Conservation (phyloP, 2,113 vertebrate genomes). For the Pachycephala philippinensis region DNA sequence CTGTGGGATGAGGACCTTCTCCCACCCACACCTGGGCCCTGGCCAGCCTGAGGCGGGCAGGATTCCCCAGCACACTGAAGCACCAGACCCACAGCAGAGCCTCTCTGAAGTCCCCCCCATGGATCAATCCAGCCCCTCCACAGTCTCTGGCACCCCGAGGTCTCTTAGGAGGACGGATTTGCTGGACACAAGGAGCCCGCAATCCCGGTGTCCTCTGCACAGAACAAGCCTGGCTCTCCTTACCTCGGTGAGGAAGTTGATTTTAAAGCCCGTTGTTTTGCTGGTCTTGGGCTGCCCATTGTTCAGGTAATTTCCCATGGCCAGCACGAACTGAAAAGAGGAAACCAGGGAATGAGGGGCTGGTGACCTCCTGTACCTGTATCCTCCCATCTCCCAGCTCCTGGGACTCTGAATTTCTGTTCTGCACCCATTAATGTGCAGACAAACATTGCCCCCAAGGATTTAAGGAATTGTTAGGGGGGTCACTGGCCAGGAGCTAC, state of each 20-base stretch:
- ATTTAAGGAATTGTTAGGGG: neutral
- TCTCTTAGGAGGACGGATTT: accelerated
- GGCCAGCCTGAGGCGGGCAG: neutral
- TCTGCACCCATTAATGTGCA: neutral
- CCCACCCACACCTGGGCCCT: neutral
- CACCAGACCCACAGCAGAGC: neutral
- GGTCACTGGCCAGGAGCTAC: neutral
- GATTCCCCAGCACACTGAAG: no score
- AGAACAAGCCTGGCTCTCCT: accelerated
- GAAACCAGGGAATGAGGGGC: neutral
- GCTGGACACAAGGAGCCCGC: neutral
- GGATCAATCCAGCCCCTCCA: neutral
- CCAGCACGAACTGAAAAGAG: conserved; percentile 88
- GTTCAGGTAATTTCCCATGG: conserved; percentile 99
- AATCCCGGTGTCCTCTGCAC: accelerated
- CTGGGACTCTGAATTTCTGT: neutral
- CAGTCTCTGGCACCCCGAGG: accelerated
- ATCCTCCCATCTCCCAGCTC: neutral
- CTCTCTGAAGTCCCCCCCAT: neutral
- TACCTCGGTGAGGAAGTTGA: conserved; percentile 97
- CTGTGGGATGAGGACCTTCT: neutral
- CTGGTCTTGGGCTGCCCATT: conserved; percentile 91
- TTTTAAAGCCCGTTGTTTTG: conserved; percentile 96
- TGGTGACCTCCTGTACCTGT: neutral
- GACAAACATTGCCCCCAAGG: neutral